phyloP scores from a whole-genome alignment of 2,113 vertebrate genomes.

The Mungos mungo region DNA sequence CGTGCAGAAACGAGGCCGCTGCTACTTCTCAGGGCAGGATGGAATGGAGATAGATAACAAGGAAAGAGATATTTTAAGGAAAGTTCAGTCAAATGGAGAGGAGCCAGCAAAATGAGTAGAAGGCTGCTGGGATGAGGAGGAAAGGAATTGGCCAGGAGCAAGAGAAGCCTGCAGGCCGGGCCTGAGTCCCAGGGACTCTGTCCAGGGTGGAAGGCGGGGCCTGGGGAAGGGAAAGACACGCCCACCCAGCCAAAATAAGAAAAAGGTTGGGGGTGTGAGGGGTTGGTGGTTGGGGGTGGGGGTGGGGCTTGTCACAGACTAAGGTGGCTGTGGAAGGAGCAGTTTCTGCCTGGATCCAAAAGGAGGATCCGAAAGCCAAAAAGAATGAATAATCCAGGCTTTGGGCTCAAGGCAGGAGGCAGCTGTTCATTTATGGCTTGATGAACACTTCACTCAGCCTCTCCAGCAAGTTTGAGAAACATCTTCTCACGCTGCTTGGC shows the following conservation, averaged over 20 bases:
- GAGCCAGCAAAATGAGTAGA: constrained; percentile 55
- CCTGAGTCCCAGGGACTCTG: background rate
- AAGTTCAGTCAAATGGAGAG: constrained; percentile 53
- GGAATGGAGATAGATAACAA: constrained; percentile 32
- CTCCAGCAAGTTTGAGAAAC: constrained; percentile 30
- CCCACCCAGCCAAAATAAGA: background rate
- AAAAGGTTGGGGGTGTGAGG: background rate
- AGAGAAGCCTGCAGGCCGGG: background rate
- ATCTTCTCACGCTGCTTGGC: background rate
- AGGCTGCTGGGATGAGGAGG: constrained; percentile 45
- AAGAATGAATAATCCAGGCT: constrained; percentile 63
- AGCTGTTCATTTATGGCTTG: constrained; percentile 70
- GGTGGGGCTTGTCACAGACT: background rate
- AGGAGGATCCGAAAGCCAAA: constrained; percentile 61
- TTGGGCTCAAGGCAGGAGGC: constrained; percentile 57
- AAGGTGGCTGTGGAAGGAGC: constrained; percentile 60
- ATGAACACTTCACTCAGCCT: constrained; percentile 51
- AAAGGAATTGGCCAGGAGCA: background rate
- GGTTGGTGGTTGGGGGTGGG: background rate
- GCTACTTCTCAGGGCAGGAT: background rate
- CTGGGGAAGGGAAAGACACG: background rate
- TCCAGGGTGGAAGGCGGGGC: background rate
- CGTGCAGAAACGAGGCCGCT: background rate
- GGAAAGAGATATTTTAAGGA: constrained; percentile 58
- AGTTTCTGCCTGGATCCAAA: constrained; percentile 42